phyloP scores from a whole-genome alignment of 1,140 invertebrate species.

The Heliothis virescens region DNA sequence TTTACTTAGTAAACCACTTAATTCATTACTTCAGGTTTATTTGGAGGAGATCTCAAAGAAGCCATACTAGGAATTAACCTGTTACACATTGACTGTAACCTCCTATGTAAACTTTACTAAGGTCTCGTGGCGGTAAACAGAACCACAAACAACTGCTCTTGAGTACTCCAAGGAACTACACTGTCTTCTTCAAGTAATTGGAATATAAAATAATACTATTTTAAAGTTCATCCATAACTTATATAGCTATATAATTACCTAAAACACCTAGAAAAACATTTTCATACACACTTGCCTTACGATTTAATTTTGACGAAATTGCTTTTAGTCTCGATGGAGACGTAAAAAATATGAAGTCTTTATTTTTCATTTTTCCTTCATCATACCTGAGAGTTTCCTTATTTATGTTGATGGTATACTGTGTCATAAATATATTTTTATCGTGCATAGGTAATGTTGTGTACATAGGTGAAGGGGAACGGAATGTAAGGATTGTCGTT shows the following conservation, averaged over 20 bases:
- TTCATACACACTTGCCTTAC: not conserved
- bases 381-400: slow-evolving; percentile 22
- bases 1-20: too few relatives aligned
- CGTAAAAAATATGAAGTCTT: slow-evolving; percentile 12
- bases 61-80: not conserved
- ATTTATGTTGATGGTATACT: slow-evolving; percentile 33
- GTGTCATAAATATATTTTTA: slow-evolving; percentile 13
- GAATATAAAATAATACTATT: not conserved
- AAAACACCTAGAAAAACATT: not conserved
- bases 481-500: slow-evolving; percentile 1
- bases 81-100: not conserved
- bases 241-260: too few relatives aligned
- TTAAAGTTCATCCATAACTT: too few relatives aligned
- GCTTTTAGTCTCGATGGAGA: slow-evolving; percentile 27
- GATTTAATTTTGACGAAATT: slow-evolving; percentile 31
- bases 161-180: slow-evolving; percentile 3
- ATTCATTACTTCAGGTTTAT: not conserved
- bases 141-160: not conserved
- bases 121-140: not conserved
- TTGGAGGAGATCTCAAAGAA: not conserved
- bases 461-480: not conserved
- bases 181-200: not conserved
- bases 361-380: slow-evolving; percentile 32
- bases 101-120: not conserved
- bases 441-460: slow-evolving; percentile 3